Conservation (phyloP, 2,888 invertebrate species). For the Sturmia bella region DNA sequence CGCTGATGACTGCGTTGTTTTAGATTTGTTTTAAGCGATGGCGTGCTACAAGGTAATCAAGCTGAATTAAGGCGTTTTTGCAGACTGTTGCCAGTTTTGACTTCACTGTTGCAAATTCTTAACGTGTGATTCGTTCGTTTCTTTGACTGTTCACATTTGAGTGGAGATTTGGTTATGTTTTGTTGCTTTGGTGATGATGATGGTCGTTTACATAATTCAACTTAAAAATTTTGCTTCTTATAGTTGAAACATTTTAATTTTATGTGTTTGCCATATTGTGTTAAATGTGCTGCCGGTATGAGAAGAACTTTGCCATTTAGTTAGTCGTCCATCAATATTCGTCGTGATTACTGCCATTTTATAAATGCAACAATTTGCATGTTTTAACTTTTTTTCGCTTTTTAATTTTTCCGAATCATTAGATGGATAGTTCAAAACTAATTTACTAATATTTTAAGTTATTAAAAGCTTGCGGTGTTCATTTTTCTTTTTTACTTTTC, state of each 20-base stretch:
- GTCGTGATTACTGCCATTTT: constrained; percentile 63
- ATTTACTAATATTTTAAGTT: constrained; percentile 34
- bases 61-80: constrained; percentile 72
- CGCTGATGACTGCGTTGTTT: constrained; percentile 51
- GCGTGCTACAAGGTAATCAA: constrained; percentile 72
- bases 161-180: constrained; percentile 34
- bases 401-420: neutral
- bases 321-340: constrained; percentile 11
- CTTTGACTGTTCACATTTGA: constrained; percentile 13
- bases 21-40: constrained; percentile 52
- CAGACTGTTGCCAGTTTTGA: constrained; percentile 65
- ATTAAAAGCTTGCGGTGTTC: no score
- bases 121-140: constrained; percentile 65
- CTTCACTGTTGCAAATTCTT: constrained; percentile 39
- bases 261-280: constrained; percentile 66
- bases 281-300: constrained; percentile 55
- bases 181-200: constrained; percentile 34
- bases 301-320: constrained; percentile 31
- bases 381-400: constrained; percentile 42
- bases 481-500: neutral
- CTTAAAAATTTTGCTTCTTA: constrained; percentile 72
- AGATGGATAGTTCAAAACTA: constrained; percentile 23
- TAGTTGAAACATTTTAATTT: constrained; percentile 70
- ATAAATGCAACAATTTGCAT: constrained; percentile 65
- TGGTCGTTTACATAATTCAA: constrained; percentile 64